Conservation (phyloP, 2,113 vertebrate genomes). For the Cranoglanis bouderius region DNA sequence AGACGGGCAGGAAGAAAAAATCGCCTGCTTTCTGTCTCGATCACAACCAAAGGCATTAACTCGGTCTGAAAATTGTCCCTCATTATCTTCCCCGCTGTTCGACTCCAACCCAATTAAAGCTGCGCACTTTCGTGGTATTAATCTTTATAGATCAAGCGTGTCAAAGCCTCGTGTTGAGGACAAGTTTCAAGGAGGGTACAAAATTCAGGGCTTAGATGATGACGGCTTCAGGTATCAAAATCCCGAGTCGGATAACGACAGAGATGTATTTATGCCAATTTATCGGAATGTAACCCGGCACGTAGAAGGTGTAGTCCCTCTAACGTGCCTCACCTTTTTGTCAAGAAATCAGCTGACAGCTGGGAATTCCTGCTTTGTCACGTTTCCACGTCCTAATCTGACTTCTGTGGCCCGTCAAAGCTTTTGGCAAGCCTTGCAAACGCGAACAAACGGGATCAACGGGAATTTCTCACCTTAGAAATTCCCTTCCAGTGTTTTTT, state of each 20-base stretch:
- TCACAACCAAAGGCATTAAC: conserved; percentile 6
- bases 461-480: no score
- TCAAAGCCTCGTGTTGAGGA: conserved; percentile 8
- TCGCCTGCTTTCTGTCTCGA: conserved; percentile 15
- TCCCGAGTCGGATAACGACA: neutral
- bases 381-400: conserved; percentile 79
- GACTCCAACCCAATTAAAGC: neutral
- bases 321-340: conserved; percentile 60
- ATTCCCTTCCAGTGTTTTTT: conserved; percentile 13
- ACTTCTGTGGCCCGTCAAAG: conserved; percentile 73
- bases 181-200: conserved; percentile 4
- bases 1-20: conserved; percentile 24
- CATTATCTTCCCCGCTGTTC: neutral
- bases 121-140: conserved; percentile 17
- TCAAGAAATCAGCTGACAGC: conserved; percentile 74
- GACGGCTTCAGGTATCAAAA: neutral
- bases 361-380: conserved; percentile 77
- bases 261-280: neutral
- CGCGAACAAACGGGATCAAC: conserved; percentile 70
- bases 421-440: conserved; percentile 80
- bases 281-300: neutral
- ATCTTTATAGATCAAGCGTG: conserved; percentile 45
- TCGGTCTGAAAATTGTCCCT: neutral
- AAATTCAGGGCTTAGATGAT: neutral
- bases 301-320: conserved; percentile 22